A percentile compares a stretch with the other conserved stretches of the same genome.
These are phyloP conservation scores for Drosophila azteca DNA, from an alignment of 1,140 invertebrate species.

Conservation along the genomic window DNA sequence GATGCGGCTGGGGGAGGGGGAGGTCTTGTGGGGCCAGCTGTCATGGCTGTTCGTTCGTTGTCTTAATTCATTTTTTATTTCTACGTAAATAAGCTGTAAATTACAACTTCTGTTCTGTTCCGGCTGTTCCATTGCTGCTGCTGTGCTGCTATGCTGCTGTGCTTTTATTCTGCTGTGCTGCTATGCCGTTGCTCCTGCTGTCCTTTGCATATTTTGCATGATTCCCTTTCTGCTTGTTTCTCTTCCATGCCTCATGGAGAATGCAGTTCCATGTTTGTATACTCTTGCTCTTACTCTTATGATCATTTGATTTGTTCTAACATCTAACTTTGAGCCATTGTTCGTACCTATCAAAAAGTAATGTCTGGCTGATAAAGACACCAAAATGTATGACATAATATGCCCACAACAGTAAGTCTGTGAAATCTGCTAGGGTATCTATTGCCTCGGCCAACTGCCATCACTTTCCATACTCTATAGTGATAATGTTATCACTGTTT, in stretches of 20 bases:
- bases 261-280: constrained; percentile 58
- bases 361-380: too few relatives aligned
- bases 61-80: constrained; percentile 80
- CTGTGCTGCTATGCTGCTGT: constrained; percentile 22
- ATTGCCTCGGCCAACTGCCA: too few relatives aligned
- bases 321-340: too few relatives aligned
- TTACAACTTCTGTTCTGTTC: constrained; percentile 60
- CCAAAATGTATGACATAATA: too few relatives aligned
- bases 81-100: constrained; percentile 79
- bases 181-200: constrained; percentile 26
- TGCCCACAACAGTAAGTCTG: too few relatives aligned
- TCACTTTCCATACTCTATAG: too few relatives aligned
- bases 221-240: constrained; percentile 45
- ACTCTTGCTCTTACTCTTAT: constrained; percentile 1
- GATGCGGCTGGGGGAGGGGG: neutral
- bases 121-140: constrained; percentile 28
- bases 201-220: constrained; percentile 62
- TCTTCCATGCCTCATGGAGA: constrained; percentile 23
- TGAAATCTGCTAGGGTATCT: too few relatives aligned
- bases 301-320: too few relatives aligned
- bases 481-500: neutral
- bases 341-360: too few relatives aligned
- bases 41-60: constrained; percentile 56
- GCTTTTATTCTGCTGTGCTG: constrained; percentile 11
- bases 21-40: constrained; percentile 11